These are phyloP conservation scores for Hydrotaea diabolus DNA, from an alignment of 2,888 invertebrate genomes.

Conservation along the genomic window DNA sequence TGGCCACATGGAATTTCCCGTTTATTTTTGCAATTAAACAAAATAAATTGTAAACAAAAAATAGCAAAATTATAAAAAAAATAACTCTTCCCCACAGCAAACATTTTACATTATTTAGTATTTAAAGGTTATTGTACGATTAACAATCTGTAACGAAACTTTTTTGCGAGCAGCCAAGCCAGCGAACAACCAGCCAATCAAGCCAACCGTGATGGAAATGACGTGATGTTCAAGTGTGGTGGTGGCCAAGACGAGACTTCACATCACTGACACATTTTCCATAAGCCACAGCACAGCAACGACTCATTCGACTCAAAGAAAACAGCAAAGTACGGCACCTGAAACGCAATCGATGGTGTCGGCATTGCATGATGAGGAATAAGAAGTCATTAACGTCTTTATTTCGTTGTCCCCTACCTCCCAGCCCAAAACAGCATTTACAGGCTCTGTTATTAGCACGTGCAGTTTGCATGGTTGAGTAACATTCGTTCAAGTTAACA, in stretches of 20 bases:
- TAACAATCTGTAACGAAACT: conserved; percentile 26
- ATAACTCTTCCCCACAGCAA: too few relatives aligned
- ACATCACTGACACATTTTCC: conserved; percentile 50
- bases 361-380: conserved; percentile 46
- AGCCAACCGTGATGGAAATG: conserved; percentile 40
- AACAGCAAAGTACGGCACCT: conserved; percentile 5
- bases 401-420: too few relatives aligned
- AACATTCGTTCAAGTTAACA: background rate
- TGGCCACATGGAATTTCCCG: background rate
- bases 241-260: conserved; percentile 8
- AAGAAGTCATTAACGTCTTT: background rate
- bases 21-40: too few relatives aligned
- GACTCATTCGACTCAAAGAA: background rate
- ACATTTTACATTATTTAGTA: background rate
- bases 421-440: too few relatives aligned
- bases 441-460: too few relatives aligned
- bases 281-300: background rate
- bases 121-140: conserved; percentile 43
- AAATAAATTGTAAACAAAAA: background rate
- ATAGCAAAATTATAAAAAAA: too few relatives aligned
- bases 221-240: conserved; percentile 25
- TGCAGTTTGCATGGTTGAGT: background rate
- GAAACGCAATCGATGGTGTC: conserved; percentile 44
- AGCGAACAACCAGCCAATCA: conserved; percentile 48
- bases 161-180: conserved; percentile 11